Percentiles rank a stretch among this genome's conserved stretches.
phyloP scores from a whole-genome alignment of 2,888 invertebrate species.

The Plagodis pulveraria region DNA sequence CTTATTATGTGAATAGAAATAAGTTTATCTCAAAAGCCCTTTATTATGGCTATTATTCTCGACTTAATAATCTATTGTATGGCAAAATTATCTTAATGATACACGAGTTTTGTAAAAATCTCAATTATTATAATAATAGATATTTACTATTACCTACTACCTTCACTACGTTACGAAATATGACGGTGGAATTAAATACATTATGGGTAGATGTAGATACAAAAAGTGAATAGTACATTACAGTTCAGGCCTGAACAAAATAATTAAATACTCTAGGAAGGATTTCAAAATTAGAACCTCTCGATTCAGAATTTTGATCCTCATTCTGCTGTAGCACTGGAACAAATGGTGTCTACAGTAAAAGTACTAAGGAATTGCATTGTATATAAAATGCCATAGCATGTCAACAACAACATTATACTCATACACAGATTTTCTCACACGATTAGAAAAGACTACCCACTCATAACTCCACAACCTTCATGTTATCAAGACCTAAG shows the following conservation, averaged over 20 bases:
- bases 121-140: background rate
- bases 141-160: background rate
- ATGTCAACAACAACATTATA: constrained; percentile 15
- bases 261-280: too few relatives aligned
- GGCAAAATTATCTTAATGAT: constrained; percentile 33
- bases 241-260: too few relatives aligned
- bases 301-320: too few relatives aligned
- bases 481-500: constrained; percentile 32
- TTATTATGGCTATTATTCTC: constrained; percentile 41
- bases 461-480: constrained; percentile 44
- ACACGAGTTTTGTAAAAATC: background rate
- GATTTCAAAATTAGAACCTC: too few relatives aligned
- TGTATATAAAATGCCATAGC: constrained; percentile 3
- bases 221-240: too few relatives aligned
- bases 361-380: too few relatives aligned
- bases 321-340: too few relatives aligned
- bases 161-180: too few relatives aligned
- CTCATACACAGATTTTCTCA: constrained; percentile 17
- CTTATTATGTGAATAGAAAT: constrained; percentile 35
- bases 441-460: constrained; percentile 41
- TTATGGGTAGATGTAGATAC: too few relatives aligned
- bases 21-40: constrained; percentile 42
- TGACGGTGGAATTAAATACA: too few relatives aligned
- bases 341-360: too few relatives aligned
- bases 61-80: constrained; percentile 39